Evolutionary conservation across 2,797 vertebrate genomes (phyloP).

Genomic region (Cynopterus sphinx): DNA sequence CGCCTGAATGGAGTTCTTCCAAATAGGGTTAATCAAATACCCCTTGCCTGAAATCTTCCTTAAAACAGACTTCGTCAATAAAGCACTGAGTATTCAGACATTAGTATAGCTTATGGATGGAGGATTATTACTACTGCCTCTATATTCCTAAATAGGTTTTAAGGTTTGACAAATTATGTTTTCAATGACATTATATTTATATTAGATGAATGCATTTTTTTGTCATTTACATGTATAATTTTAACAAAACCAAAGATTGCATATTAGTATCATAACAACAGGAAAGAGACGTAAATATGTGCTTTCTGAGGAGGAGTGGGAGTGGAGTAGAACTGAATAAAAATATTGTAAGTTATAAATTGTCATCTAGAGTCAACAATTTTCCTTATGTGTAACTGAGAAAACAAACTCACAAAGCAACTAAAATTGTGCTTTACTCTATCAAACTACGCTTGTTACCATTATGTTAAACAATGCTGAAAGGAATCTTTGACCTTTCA

Average conservation of each 20-base stretch:
- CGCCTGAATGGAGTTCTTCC: constrained; percentile 1
- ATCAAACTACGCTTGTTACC: background rate
- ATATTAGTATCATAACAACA: background rate
- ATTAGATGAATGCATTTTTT: background rate
- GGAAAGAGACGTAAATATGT: background rate
- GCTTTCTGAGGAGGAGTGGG: accelerated
- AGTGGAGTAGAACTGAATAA: background rate
- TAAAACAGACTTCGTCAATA: constrained; percentile 40
- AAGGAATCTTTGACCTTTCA: background rate
- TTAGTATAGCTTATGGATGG: background rate
- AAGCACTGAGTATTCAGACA: constrained; percentile 2
- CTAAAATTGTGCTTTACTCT: background rate
- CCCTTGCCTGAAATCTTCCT: background rate
- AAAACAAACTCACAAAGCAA: background rate
- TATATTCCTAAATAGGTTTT: background rate
- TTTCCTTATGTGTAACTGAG: background rate
- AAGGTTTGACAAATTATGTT: background rate
- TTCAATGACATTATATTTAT: background rate
- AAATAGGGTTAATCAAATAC: background rate
- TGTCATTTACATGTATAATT: background rate
- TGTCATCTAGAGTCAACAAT: background rate
- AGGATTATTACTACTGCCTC: background rate
- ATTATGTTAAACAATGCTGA: background rate
- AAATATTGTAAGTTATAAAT: background rate
- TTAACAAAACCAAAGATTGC: background rate